Percentiles rank a stretch among this genome's conserved stretches.
These are phyloP conservation scores for Drosophila subquinaria DNA, from an alignment of 2,888 invertebrate species.

Conservation along the genomic window DNA sequence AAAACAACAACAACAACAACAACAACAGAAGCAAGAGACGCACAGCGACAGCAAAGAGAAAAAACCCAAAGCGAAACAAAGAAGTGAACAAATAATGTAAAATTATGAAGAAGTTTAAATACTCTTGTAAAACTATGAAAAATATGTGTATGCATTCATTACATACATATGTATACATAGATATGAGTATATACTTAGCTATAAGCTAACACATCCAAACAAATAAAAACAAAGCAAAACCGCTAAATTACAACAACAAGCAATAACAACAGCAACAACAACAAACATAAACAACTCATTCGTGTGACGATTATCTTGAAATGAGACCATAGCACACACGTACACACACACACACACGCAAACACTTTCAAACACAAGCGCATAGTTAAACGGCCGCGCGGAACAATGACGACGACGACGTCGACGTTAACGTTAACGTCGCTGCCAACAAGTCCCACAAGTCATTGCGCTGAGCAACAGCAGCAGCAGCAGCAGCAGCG, in stretches of 20 bases:
- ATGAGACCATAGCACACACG: conserved; percentile 75
- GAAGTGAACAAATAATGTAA: conserved; percentile 24
- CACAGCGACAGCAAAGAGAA: conserved; percentile 3
- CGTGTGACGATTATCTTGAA: conserved; percentile 79
- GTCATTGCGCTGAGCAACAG: conserved; percentile 65
- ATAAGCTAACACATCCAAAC: conserved; percentile 8
- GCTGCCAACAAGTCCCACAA: conserved; percentile 58
- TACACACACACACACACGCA: conserved; percentile 10
- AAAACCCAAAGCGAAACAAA: conserved; percentile 41
- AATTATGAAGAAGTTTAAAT: conserved; percentile 39
- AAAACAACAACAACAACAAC: no score
- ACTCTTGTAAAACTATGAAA: conserved; percentile 28
- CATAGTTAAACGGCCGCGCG: conserved; percentile 78
- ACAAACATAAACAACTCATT: conserved; percentile 66
- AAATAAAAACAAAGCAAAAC: conserved; percentile 56
- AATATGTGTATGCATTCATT: conserved; percentile 2
- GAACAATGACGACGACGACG: conserved; percentile 75
- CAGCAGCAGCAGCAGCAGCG: conserved; percentile 18
- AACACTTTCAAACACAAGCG: conserved; percentile 26
- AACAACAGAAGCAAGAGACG: conserved; percentile 1
- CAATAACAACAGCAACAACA: conserved; percentile 53
- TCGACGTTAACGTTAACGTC: conserved; percentile 45
- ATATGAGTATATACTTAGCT: conserved; percentile 13
- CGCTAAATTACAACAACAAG: conserved; percentile 75
- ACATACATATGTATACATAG: conserved; percentile 5